Evolutionary conservation across 1,140 invertebrate species (phyloP).

Genomic region (Caenorhabditis remanei): DNA sequence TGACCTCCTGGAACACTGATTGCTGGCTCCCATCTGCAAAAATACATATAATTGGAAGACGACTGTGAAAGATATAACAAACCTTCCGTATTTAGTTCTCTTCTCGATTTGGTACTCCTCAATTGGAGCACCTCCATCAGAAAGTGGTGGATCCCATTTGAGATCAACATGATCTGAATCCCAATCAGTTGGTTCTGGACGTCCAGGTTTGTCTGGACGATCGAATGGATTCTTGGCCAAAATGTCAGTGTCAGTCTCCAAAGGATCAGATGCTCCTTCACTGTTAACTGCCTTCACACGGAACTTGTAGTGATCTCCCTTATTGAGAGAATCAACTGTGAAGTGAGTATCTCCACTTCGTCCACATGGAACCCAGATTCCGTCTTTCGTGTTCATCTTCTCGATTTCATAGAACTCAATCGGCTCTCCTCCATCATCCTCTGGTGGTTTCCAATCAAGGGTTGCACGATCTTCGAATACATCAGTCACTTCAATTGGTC

Average conservation of each 20-base stretch:
- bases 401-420: conserved; percentile 80
- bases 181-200: conserved; percentile 91
- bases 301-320: conserved; percentile 88
- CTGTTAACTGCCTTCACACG: conserved; percentile 93
- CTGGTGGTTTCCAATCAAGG: conserved; percentile 91
- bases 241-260: conserved; percentile 88
- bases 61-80: neutral
- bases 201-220: conserved; percentile 86
- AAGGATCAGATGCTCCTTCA: conserved; percentile 94
- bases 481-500: conserved; percentile 92
- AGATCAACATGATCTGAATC: conserved; percentile 88
- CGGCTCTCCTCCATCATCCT: conserved; percentile 93
- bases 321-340: conserved; percentile 76
- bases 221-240: conserved; percentile 94
- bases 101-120: conserved; percentile 95
- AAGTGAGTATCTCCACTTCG: conserved; percentile 73
- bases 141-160: conserved; percentile 89
- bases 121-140: conserved; percentile 93
- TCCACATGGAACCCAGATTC: conserved; percentile 77
- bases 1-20: conserved; percentile 86
- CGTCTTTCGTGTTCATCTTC: conserved; percentile 74
- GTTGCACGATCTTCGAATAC: conserved; percentile 93
- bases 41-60: neutral
- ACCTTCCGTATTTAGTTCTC: conserved; percentile 87
- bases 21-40: conserved; percentile 89